A percentile compares a stretch with the other conserved stretches of the same genome.
These are phyloP conservation scores for Chouioia cunea DNA, from an alignment of 2,888 invertebrate genomes.

Conservation along the genomic window DNA sequence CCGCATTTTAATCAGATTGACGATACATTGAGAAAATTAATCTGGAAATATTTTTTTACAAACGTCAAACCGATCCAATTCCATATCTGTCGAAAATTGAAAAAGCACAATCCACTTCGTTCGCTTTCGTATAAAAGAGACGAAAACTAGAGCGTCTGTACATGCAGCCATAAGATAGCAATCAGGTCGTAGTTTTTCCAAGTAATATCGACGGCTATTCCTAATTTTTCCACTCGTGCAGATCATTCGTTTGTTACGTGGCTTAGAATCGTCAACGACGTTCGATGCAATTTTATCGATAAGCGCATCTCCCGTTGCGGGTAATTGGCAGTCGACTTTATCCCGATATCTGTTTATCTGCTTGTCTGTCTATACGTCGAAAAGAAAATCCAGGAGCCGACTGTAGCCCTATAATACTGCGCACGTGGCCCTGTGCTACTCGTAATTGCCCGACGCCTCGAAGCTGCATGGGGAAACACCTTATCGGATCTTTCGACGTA, in stretches of 20 bases:
- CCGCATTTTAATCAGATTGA: no score
- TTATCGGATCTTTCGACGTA: conserved; percentile 54
- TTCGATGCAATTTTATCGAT: conserved; percentile 29
- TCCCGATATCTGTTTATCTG: conserved; percentile 42
- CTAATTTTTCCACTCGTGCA: conserved; percentile 4
- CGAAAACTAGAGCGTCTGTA: no score
- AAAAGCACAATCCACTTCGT: no score
- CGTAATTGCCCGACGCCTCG: conserved; percentile 50
- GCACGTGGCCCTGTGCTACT: conserved; percentile 58
- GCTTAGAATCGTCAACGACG: conserved; percentile 6
- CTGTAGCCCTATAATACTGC: conserved; percentile 53
- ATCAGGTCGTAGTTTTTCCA: conserved; percentile 13
- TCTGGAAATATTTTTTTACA: no score
- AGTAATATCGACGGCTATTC: background rate
- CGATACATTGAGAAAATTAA: no score
- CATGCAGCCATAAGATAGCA: background rate
- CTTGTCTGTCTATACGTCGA: conserved; percentile 43
- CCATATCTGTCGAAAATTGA: no score
- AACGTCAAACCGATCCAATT: no score
- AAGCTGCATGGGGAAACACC: conserved; percentile 37
- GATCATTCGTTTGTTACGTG: conserved; percentile 7
- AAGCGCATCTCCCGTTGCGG: conserved; percentile 36
- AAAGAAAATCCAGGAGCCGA: conserved; percentile 47
- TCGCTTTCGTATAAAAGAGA: no score
- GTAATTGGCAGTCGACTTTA: conserved; percentile 54